These are phyloP conservation scores for Sylvia atricapilla DNA, from an alignment of 2,113 vertebrate genomes.

Conservation along the genomic window DNA sequence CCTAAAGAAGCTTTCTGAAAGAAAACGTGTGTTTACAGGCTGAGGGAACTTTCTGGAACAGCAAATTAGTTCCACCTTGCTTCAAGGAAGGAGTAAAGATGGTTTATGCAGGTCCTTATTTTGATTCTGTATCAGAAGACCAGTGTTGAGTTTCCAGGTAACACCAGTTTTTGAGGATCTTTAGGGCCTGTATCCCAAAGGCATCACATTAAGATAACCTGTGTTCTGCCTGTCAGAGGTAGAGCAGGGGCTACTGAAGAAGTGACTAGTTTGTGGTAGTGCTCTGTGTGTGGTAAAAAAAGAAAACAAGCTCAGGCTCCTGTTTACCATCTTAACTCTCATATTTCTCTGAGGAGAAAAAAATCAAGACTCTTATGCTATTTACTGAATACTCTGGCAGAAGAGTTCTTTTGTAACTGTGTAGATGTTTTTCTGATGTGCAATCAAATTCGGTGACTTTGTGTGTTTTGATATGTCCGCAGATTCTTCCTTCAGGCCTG, in stretches of 20 bases:
- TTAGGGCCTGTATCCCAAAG: neutral
- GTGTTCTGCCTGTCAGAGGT: neutral
- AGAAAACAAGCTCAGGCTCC: neutral
- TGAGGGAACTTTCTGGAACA: neutral
- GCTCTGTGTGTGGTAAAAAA: neutral
- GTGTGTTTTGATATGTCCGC: neutral
- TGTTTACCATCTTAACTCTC: neutral
- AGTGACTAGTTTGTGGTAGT: neutral
- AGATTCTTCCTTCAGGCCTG: neutral
- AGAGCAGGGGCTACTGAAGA: neutral
- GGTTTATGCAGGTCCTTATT: neutral
- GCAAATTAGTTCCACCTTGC: neutral
- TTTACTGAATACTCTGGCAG: neutral
- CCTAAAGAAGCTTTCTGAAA: neutral
- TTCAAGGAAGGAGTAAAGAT: neutral
- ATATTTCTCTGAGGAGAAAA: neutral
- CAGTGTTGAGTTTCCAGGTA: neutral
- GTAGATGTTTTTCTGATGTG: neutral
- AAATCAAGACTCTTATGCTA: neutral
- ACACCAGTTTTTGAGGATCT: neutral
- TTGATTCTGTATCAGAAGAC: neutral
- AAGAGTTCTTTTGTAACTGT: neutral
- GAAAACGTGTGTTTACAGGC: neutral
- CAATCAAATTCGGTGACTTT: neutral
- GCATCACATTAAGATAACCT: neutral